Evolutionary conservation across 2,113 vertebrate species (phyloP), one percentile per base, ranked within the genome.

Genomic region (Hemicordylus capensis): DNA sequence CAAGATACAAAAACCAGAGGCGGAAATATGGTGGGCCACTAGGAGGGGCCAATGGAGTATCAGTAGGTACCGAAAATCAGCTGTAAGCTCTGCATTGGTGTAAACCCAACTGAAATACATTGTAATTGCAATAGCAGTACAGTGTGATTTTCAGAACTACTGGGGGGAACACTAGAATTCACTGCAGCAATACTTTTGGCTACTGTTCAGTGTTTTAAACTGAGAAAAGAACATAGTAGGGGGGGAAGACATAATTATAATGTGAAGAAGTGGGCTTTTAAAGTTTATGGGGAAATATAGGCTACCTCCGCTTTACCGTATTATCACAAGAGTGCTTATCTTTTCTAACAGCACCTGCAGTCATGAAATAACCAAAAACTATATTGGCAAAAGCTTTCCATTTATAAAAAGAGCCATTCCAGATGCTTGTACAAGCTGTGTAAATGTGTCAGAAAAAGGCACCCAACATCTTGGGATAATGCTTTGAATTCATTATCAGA

Each of bases 401-500:
- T 70, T 75, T 61, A 75, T 10, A 80, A 63, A 28, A 54, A 86
- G 22, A 22, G 12, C 28, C 48, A 69, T 31, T 77, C 28, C 20
- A 77, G 74, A 77, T 37, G 14, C 14, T 24, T 56, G 19, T 28
- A 10, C 51, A 44, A 77, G 37, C 59, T 82, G 26, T 63, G 34
- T 19, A 87, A 44, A 58, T 85, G 4, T 74, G 31, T 24, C 24
- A 80, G 66, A 69, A 91, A 74, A 48, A 64, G 67, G 58, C 19
- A 48, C 26, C 12, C 15, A 34, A 64, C 72, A 44, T 20, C 6
- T 31, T 80, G 17, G 12, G 3, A 58, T 58, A 80, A 87, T 70
- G 14, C 58, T 69, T 34, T 86, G 26, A 61, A 2, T 34, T 42
- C 28, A 88, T 82, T 86, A 83, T 89, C n/a, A 84, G 83, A 85